Evolutionary conservation across 2,888 invertebrate species (phyloP), one percentile per base, ranked within the genome.

Genomic region (Harpagoxenus sublaevis): DNA sequence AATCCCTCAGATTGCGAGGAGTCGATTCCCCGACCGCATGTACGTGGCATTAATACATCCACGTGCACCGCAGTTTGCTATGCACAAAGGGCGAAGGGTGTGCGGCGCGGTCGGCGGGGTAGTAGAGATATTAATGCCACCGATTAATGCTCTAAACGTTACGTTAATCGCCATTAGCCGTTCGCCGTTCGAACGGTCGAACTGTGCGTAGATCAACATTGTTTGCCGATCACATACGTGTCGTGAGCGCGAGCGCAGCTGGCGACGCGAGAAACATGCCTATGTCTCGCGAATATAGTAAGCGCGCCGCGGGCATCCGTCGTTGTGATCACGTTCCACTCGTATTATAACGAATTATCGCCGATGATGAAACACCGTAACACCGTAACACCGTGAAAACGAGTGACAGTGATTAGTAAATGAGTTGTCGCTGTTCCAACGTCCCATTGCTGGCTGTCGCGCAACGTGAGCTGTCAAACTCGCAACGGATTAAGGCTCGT

Each of bases 131-230:
- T 89, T 85, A 90, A 89, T 89, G 84, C 86, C 73, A 10, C 53
- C 84, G 86, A 90, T 91, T 90, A 91, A 91, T 92, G 89, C 90
- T 87, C 86, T 85, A 88, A 91, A 88, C 88, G 90, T 90, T 91
- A 89, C 91, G 89, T 92, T 91, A 90, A 91, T 91, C 89, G 92
- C 88, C 89, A 88, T 91, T 91, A 91, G 89, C 89, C 87, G 87
- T 78, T 86, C 86, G 84, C 86, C 57, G 75, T 48, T 63, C 75
- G 73, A 73, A 57, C 65, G 79, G 79, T 66, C 87, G 84, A 83
- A 87, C 87, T 84, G 57, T 83, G 83, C 86, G 70, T 82, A 86
- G 87, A 88, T 89, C 90, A 89, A 83, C 85, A 63, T 87, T 87
- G 83, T 85, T 88, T 84, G 86, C 85, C 81, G 79, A 81, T 75